A percentile compares a stretch with the other conserved stretches of the same genome.
Evolutionary conservation across 1,140 invertebrate species (phyloP).

Genomic region (Apolygus lucorum): DNA sequence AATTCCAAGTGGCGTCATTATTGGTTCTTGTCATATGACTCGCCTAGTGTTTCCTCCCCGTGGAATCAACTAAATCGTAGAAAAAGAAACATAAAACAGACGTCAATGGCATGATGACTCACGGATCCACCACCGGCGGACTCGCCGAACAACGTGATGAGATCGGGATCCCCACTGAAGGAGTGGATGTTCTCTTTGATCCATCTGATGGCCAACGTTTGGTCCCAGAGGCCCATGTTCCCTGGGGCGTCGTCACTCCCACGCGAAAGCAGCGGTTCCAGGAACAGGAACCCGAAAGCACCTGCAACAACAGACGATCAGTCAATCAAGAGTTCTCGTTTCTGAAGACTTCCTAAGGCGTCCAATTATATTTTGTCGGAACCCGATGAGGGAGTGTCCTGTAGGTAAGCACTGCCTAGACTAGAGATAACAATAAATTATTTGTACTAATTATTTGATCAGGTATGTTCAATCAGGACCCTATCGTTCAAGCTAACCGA

Average conservation of each 20-base stretch:
- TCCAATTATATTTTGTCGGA: neutral
- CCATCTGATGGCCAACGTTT: conserved; percentile 83
- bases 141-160: conserved; percentile 92
- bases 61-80: too few relatives aligned
- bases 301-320: conserved; percentile 35
- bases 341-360: neutral
- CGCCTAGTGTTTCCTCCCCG: too few relatives aligned
- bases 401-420: too few relatives aligned
- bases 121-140: conserved; percentile 84
- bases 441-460: too few relatives aligned
- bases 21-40: too few relatives aligned
- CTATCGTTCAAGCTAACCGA: too few relatives aligned
- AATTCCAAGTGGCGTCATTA: too few relatives aligned
- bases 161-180: conserved; percentile 86
- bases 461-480: too few relatives aligned
- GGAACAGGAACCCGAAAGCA: conserved; percentile 81
- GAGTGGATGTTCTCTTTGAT: conserved; percentile 81
- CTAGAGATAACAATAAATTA: too few relatives aligned
- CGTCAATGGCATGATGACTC: too few relatives aligned
- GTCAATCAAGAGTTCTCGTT: neutral
- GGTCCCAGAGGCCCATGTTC: conserved; percentile 83
- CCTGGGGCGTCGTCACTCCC: conserved; percentile 47
- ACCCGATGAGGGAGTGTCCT: too few relatives aligned
- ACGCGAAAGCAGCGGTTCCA: conserved; percentile 38
- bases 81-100: too few relatives aligned